A percentile compares a stretch with the other conserved stretches of the same genome.
Evolutionary conservation across 2,113 vertebrate genomes (phyloP).

Genomic region (Gyps fulvus): DNA sequence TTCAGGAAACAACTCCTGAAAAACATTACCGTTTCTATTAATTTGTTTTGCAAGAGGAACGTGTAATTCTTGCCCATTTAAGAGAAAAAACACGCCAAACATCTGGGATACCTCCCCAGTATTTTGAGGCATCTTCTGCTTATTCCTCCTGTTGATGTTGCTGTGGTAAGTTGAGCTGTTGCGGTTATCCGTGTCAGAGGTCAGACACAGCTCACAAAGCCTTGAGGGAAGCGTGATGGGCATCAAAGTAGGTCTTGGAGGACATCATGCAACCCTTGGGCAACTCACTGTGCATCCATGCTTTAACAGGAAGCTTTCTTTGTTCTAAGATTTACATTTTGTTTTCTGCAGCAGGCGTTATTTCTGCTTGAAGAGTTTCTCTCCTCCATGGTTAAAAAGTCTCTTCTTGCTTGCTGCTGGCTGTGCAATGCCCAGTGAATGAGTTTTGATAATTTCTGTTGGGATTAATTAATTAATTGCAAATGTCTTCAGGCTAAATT

Average conservation of each 20-base stretch:
- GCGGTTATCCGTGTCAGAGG: background rate
- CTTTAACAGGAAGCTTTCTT: conserved; percentile 17
- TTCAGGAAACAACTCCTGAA: background rate
- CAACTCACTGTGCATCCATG: background rate
- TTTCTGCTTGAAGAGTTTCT: conserved; percentile 37
- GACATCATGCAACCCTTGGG: conserved; percentile 36
- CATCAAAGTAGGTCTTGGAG: background rate
- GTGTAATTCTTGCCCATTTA: background rate
- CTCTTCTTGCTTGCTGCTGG: conserved; percentile 29
- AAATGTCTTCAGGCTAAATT: conserved; percentile 44
- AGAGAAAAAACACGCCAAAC: background rate
- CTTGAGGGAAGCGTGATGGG: background rate
- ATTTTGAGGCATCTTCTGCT: background rate
- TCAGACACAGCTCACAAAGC: background rate
- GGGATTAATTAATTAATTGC: conserved; percentile 67
- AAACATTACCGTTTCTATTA: fast-evolving
- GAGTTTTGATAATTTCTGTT: conserved; percentile 59
- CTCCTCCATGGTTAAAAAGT: background rate
- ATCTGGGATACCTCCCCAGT: background rate
- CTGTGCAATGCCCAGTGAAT: conserved; percentile 32
- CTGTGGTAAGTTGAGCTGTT: background rate
- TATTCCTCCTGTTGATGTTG: background rate
- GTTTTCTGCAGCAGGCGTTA: conserved; percentile 22
- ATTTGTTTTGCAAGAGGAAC: background rate
- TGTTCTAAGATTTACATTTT: conserved; percentile 50